Conservation (phyloP, 2,113 vertebrate genomes). For the Rallus limicola region DNA sequence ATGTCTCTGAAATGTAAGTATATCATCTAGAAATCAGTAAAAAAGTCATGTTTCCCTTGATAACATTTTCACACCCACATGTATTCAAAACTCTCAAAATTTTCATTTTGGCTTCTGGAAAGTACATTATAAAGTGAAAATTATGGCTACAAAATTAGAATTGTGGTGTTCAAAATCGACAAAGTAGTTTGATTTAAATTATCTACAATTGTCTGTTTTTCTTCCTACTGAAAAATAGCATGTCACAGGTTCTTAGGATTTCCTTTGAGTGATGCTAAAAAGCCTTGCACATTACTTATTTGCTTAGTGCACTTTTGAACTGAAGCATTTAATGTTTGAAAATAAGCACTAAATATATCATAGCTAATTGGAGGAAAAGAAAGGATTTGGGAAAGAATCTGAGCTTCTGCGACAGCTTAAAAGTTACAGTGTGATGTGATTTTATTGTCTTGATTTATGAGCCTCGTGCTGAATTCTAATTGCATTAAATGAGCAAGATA, state of each 20-base stretch:
- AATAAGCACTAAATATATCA: constrained; percentile 49
- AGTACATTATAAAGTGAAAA: constrained; percentile 16
- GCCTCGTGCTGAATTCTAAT: constrained; percentile 51
- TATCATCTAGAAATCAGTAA: constrained; percentile 11
- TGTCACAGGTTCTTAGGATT: background rate
- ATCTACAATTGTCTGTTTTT: constrained; percentile 41
- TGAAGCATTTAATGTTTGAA: constrained; percentile 39
- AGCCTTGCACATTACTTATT: constrained; percentile 15
- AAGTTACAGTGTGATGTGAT: background rate
- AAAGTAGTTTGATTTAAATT: constrained; percentile 60
- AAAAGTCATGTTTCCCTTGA: constrained; percentile 18
- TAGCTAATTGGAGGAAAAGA: constrained; percentile 31
- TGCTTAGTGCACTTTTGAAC: constrained; percentile 47
- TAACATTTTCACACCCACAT: constrained; percentile 22
- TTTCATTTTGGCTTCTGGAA: constrained; percentile 44
- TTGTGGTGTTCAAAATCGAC: background rate
- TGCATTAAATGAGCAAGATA: constrained; percentile 48
- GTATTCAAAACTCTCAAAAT: constrained; percentile 10
- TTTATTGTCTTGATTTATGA: constrained; percentile 42
- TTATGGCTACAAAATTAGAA: constrained; percentile 21
- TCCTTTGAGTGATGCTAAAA: constrained; percentile 36
- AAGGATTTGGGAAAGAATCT: background rate
- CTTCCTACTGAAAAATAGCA: background rate
- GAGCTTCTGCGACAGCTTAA: background rate
- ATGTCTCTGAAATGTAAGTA: background rate